A percentile compares a stretch with the other conserved stretches of the same genome.
phyloP scores from a whole-genome alignment of 2,113 vertebrate genomes.

The Polypterus bichir region DNA sequence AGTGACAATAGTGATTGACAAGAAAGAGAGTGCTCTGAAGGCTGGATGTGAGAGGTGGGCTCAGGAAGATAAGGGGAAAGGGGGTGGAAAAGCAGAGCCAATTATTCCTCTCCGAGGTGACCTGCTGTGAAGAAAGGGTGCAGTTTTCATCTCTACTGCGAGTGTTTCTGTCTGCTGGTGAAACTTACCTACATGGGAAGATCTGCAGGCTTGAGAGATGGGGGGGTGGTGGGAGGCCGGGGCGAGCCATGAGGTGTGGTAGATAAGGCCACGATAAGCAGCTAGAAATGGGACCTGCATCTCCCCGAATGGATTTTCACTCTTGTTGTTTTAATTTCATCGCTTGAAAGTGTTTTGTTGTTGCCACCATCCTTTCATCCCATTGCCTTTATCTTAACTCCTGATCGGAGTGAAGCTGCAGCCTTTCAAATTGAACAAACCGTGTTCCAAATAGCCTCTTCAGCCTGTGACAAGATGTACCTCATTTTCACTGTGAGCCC shows the following conservation, averaged over 20 bases:
- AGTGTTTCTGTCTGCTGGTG: too few relatives aligned
- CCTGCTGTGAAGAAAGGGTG: constrained; percentile 18
- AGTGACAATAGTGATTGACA: neutral
- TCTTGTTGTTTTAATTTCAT: constrained; percentile 80
- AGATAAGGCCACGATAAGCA: constrained; percentile 58
- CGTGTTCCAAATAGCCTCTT: constrained; percentile 74
- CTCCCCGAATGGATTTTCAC: constrained; percentile 60
- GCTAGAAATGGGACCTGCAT: constrained; percentile 48
- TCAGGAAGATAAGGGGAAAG: too few relatives aligned
- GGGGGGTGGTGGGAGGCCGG: constrained; percentile 19
- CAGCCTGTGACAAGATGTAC: constrained; percentile 82
- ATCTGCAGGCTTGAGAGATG: constrained; percentile 13
- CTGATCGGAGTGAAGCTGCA: constrained; percentile 59
- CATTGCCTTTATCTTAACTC: constrained; percentile 60
- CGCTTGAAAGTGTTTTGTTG: constrained; percentile 52
- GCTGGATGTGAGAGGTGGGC: too few relatives aligned
- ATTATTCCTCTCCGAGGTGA: constrained; percentile 16
- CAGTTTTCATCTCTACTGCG: neutral
- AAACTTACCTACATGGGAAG: too few relatives aligned
- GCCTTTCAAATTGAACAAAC: constrained; percentile 85
- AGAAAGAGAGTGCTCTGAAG: too few relatives aligned
- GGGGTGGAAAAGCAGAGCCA: constrained; percentile 14
- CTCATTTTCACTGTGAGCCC: constrained; percentile 84
- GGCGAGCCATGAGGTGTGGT: constrained; percentile 53
- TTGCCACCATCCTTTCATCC: constrained; percentile 51